These are phyloP conservation scores for Micropoecilia bifurca DNA, from an alignment of 2,797 vertebrate genomes.

Conservation along the genomic window DNA sequence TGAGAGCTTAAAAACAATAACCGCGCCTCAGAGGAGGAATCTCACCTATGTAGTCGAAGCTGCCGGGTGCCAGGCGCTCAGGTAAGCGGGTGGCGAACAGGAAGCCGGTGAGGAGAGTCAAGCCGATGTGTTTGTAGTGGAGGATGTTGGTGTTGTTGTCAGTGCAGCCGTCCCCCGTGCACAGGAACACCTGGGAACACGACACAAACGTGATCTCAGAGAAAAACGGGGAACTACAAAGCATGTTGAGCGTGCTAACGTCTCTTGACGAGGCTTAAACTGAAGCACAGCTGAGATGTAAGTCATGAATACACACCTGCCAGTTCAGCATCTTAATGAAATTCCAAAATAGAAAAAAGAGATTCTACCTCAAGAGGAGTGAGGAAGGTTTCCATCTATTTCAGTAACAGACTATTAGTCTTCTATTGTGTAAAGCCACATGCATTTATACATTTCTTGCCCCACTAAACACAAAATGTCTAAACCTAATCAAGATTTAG, in stretches of 20 bases:
- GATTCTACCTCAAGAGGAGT: background rate
- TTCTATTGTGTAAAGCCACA: background rate
- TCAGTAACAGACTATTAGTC: background rate
- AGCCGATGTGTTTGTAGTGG: conserved; percentile 84
- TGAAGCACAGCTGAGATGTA: background rate
- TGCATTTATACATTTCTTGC: background rate
- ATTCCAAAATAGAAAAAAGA: background rate
- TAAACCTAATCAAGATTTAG: background rate
- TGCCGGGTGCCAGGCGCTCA: conserved; percentile 90
- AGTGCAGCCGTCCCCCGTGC: conserved; percentile 75
- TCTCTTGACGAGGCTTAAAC: background rate
- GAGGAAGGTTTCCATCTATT: background rate
- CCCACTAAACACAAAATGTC: background rate
- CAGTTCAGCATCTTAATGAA: background rate
- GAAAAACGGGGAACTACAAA: background rate
- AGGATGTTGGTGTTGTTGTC: conserved; percentile 76
- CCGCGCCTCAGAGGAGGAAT: background rate
- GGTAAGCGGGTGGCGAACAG: conserved; percentile 91
- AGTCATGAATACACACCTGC: background rate
- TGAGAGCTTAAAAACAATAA: background rate
- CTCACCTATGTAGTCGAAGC: conserved; percentile 92
- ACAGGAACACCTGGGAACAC: conserved; percentile 84
- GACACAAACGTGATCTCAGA: background rate
- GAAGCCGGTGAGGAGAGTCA: conserved; percentile 90
- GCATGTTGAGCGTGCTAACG: background rate